Percentiles rank a stretch among this genome's conserved stretches.
Conservation (phyloP, 2,113 vertebrate species). For the Coryphaenoides rupestris region DNA sequence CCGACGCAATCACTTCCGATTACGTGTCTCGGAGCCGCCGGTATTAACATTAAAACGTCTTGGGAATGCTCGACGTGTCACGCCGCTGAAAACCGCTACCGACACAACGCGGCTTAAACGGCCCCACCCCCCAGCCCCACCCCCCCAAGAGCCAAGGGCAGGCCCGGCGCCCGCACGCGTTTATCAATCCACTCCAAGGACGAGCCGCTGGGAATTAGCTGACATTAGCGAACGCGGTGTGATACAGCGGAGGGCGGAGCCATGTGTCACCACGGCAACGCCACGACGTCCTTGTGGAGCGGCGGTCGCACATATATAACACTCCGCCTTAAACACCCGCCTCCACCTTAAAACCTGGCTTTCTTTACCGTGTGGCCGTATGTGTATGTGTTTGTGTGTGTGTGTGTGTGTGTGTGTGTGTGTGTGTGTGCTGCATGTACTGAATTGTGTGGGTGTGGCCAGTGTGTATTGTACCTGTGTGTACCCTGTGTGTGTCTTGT, state of each 20-base stretch:
- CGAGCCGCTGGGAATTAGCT: conserved; percentile 2
- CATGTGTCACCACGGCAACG: conserved; percentile 4
- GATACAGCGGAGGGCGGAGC: background rate
- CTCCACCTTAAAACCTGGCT: background rate
- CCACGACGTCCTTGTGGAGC: conserved; percentile 6
- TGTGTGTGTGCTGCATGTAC: too few species aligned
- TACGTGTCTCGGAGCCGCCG: too few species aligned
- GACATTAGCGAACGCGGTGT: background rate
- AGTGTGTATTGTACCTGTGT: too few species aligned
- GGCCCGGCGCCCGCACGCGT: background rate
- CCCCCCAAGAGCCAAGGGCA: background rate
- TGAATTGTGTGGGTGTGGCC: too few species aligned
- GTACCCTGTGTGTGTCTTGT: too few species aligned
- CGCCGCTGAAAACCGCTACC: background rate
- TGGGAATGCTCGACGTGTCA: conserved; percentile 21
- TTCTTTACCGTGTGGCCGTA: background rate
- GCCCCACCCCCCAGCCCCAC: background rate
- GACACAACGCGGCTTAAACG: background rate
- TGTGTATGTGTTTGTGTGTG: background rate
- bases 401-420: background rate
- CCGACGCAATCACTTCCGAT: too few species aligned
- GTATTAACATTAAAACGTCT: conserved; percentile 55
- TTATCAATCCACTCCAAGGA: conserved; percentile 9
- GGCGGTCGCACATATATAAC: conserved; percentile 9
- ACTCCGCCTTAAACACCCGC: background rate